Base-by-base conservation (phyloP, 2,888 invertebrate genomes). In the Polyommatus icarus region DNA sequence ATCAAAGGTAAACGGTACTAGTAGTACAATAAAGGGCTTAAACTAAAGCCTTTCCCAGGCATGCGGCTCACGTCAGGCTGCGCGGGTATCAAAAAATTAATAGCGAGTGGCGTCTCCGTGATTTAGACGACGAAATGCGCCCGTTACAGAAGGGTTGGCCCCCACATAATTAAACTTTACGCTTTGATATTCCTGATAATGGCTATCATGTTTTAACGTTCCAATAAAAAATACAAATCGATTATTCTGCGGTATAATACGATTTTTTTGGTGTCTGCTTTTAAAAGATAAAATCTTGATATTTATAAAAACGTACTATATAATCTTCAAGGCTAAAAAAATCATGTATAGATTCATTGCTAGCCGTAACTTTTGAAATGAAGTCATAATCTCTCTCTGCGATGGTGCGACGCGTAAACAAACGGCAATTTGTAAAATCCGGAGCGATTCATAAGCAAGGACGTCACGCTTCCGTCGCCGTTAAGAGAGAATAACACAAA, bases 61-160 rank as follows among this genome's bases (percentile, higher is more conserved):
- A 75, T 75, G 18, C 54, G 10, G 8, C 10, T 72, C 77, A 77
- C 77, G 77, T 77, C 40, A 77, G 20, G 71, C 57, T 24, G 71
- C 50, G 84, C 83, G 80, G 72, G 83, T 81, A 83, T 84, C 82
- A 85, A 91, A 91, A 91, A 91, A 91, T 90, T 92, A 92, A 91
- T 92, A 89, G 90, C 90, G 88, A 91, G 87, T 90, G 91, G 88
- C 88, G 87, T 88, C 85, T 85, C 83, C 85, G 89, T 89, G 90
- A 91, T 91, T 91, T 89, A 89, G 89, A 88, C 87, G 87, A 86
- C 87, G 86, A 90, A 89, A 91, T 90, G 91, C 87, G 90, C 91
- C 90, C 92, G 91, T 91, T 91, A 92, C 89, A 90, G 88, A 83
- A 90, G 90, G 91, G 91, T 85, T 84, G 86, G 83, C 85, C 90